A percentile compares a stretch with the other conserved stretches of the same genome.
phyloP scores from a whole-genome alignment of 2,888 invertebrate species.

The Drosophila paracracens region DNA sequence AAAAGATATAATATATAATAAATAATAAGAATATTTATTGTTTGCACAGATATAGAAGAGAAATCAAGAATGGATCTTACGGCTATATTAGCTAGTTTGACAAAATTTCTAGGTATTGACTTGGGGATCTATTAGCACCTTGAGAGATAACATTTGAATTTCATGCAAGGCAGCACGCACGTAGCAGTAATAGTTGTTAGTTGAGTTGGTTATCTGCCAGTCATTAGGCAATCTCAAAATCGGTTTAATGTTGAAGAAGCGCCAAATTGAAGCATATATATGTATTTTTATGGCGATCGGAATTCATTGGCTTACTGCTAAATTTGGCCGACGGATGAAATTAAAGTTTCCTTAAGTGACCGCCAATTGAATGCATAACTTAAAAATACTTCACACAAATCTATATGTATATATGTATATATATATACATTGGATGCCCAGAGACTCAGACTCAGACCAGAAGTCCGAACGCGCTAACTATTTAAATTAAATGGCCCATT shows the following conservation, averaged over 20 bases:
- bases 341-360: constrained; percentile 57
- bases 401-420: background rate
- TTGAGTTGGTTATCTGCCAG: background rate
- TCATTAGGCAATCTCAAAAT: constrained; percentile 21
- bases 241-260: constrained; percentile 17
- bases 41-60: background rate
- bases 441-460: background rate
- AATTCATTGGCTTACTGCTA: constrained; percentile 31
- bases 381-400: constrained; percentile 43
- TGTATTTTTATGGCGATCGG: constrained; percentile 25
- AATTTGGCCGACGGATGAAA: constrained; percentile 37
- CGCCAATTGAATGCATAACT: constrained; percentile 52
- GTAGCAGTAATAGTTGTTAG: background rate
- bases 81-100: no score
- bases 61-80: background rate
- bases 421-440: background rate
- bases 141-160: constrained; percentile 23
- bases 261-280: constrained; percentile 18
- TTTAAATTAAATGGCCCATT: constrained; percentile 65
- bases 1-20: background rate
- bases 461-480: constrained; percentile 21
- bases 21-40: background rate
- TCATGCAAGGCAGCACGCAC: constrained; percentile 1
- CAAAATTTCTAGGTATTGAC: background rate
- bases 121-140: constrained; percentile 20